phyloP scores from a whole-genome alignment of 2,888 invertebrate genomes.

The Ferdinandea cuprea region DNA sequence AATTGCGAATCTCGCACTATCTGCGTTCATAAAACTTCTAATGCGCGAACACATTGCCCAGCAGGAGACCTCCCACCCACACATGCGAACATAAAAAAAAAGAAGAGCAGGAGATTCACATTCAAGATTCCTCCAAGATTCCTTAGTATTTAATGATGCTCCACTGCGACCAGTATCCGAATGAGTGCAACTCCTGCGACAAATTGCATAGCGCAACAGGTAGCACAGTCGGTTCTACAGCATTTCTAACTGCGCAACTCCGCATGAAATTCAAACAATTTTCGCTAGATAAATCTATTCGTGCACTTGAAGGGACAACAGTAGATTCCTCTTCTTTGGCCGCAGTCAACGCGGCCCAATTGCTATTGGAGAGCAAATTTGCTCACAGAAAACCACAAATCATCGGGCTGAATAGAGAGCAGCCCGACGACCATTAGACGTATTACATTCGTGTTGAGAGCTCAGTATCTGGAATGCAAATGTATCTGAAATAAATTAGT shows the following conservation, averaged over 20 bases:
- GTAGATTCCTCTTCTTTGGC: constrained; percentile 27
- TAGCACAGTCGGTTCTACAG: constrained; percentile 50
- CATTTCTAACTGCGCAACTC: constrained; percentile 61
- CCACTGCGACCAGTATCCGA: neutral
- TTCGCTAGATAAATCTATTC: constrained; percentile 65
- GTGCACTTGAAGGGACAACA: constrained; percentile 64
- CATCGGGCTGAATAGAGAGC: constrained; percentile 44
- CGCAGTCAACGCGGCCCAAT: too few relatives aligned
- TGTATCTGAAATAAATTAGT: constrained; percentile 80
- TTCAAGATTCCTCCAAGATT: neutral
- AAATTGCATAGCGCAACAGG: constrained; percentile 72
- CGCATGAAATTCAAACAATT: constrained; percentile 40
- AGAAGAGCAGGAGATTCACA: constrained; percentile 30
- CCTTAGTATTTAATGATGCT: neutral
- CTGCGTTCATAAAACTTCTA: constrained; percentile 48
- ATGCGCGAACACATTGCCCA: constrained; percentile 63
- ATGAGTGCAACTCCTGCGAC: constrained; percentile 42
- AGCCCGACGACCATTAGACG: constrained; percentile 64
- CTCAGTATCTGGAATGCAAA: constrained; percentile 71
- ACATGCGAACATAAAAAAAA: neutral
- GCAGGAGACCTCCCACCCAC: constrained; percentile 67
- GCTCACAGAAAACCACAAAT: constrained; percentile 54
- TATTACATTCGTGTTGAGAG: constrained; percentile 73
- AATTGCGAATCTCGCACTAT: too few relatives aligned
- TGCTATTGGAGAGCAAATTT: constrained; percentile 11